Percentiles rank a stretch among this genome's conserved stretches.
Evolutionary conservation across 2,888 invertebrate genomes (phyloP).

Genomic region (Sturmia bella): DNA sequence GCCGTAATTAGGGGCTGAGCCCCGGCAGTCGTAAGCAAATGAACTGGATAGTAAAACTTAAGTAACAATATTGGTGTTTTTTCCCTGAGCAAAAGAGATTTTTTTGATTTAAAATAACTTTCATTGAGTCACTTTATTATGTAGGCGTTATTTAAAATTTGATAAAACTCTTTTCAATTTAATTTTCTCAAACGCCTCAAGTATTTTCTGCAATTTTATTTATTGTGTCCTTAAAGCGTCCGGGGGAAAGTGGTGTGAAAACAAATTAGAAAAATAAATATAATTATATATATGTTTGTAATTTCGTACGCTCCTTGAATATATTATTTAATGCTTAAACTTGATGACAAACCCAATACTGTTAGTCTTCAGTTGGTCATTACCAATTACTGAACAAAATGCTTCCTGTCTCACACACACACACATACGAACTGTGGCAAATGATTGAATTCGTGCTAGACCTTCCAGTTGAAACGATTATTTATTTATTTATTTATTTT

Average conservation of each 20-base stretch:
- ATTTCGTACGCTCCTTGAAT: slow-evolving; percentile 54
- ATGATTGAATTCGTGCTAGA: slow-evolving; percentile 36
- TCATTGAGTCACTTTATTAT: too few relatives aligned
- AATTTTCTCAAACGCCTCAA: too few relatives aligned
- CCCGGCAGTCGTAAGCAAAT: too few relatives aligned
- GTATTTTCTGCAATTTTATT: too few relatives aligned
- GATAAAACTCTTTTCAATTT: too few relatives aligned
- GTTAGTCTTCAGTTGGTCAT: neutral
- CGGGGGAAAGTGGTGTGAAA: neutral
- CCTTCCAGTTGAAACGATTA: slow-evolving; percentile 6
- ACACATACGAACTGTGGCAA: slow-evolving; percentile 8
- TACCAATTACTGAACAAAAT: slow-evolving; percentile 26
- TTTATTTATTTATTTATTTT: neutral
- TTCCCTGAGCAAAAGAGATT: too few relatives aligned
- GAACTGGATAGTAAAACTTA: too few relatives aligned
- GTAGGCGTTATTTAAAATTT: too few relatives aligned
- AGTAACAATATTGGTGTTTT: too few relatives aligned
- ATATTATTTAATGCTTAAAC: slow-evolving; percentile 58
- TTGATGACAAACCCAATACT: slow-evolving; percentile 11
- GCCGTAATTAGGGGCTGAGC: too few relatives aligned
- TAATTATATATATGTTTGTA: slow-evolving; percentile 44
- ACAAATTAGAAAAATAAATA: neutral
- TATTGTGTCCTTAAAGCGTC: neutral
- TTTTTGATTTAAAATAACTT: too few relatives aligned
- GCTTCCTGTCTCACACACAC: slow-evolving; percentile 3